phyloP scores from a whole-genome alignment of 2,888 invertebrate genomes.

The Tridacna gigas region DNA sequence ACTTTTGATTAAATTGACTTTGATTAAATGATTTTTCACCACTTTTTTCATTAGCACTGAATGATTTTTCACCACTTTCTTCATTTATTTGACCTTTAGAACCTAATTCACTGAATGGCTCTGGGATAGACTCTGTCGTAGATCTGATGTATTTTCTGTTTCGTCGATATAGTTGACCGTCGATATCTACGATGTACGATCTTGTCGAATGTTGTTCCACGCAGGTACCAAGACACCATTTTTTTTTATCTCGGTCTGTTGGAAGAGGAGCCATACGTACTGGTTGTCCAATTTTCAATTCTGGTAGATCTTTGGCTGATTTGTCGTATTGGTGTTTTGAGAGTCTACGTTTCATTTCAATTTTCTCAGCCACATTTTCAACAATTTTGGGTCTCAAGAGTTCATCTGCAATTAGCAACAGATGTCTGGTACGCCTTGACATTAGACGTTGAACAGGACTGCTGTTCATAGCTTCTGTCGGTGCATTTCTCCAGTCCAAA shows the following conservation, averaged over 20 bases:
- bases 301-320: slow-evolving; percentile 7
- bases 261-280: slow-evolving; percentile 14
- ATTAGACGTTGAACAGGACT: slow-evolving; percentile 60
- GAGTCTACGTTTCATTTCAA: background rate
- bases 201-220: background rate
- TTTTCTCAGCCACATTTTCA: slow-evolving; percentile 24
- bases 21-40: slow-evolving; percentile 6
- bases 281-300: background rate
- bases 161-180: slow-evolving; percentile 2
- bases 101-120: background rate
- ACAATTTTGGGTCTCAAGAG: slow-evolving; percentile 29
- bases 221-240: slow-evolving; percentile 16
- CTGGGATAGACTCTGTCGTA: background rate
- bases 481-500: slow-evolving; percentile 57
- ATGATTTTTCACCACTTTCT: background rate
- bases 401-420: slow-evolving; percentile 32
- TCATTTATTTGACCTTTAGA: background rate
- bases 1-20: slow-evolving; percentile 11
- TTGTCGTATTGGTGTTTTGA: no score
- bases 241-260: slow-evolving; percentile 8
- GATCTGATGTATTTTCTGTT: slow-evolving; percentile 2
- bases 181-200: slow-evolving; percentile 7
- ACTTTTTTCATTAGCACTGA: background rate
- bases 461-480: slow-evolving; percentile 42
- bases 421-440: slow-evolving; percentile 47